Conservation (phyloP, 1,140 invertebrate genomes). For the Platyura marginata region DNA sequence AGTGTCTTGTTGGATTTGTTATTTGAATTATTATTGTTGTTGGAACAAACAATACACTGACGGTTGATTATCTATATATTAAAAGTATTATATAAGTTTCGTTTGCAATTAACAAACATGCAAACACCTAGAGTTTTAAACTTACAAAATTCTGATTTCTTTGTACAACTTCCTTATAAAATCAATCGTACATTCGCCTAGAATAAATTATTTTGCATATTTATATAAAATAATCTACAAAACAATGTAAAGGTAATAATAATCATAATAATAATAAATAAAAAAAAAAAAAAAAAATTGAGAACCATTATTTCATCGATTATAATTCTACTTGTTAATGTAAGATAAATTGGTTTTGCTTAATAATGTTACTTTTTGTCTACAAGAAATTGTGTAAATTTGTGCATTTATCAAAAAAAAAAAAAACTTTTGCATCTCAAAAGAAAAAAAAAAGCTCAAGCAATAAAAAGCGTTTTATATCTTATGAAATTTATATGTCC, state of each 20-base stretch:
- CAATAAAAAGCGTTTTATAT: too few relatives aligned
- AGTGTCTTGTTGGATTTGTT: too few relatives aligned
- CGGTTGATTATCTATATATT: too few relatives aligned
- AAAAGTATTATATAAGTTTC: too few relatives aligned
- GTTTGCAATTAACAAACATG: neutral
- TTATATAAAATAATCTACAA: too few relatives aligned
- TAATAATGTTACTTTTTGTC: neutral
- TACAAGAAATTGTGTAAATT: neutral
- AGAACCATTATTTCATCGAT: neutral
- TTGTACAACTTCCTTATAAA: neutral
- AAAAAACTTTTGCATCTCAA: too few relatives aligned
- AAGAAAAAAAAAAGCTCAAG: too few relatives aligned
- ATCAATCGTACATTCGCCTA: neutral
- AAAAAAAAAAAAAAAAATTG: neutral
- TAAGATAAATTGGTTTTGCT: neutral
- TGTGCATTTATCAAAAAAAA: neutral
- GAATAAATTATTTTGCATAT: neutral
- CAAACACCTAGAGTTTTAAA: neutral
- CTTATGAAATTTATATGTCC: too few relatives aligned
- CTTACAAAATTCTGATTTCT: neutral
- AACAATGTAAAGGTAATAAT: too few relatives aligned
- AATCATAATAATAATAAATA: neutral
- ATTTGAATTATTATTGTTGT: too few relatives aligned
- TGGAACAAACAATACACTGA: too few relatives aligned
- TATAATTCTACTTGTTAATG: too few relatives aligned